These are phyloP conservation scores for Drosophila busckii DNA, from an alignment of 1,140 invertebrate genomes.

Conservation along the genomic window DNA sequence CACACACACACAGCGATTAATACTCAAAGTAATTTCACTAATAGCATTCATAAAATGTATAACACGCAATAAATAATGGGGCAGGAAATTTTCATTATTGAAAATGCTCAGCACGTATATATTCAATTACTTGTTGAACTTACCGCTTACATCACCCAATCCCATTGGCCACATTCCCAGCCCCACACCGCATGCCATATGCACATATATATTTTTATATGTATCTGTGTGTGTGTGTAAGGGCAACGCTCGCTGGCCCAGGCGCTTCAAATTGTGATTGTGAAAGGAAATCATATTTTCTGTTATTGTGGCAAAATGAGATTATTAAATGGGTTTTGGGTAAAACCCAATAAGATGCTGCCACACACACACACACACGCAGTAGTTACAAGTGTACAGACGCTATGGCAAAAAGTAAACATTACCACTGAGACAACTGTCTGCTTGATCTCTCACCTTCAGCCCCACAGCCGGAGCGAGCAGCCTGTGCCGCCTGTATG, in stretches of 20 bases:
- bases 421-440: constrained; percentile 60
- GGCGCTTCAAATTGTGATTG: constrained; percentile 44
- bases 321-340: constrained; percentile 78
- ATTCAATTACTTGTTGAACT: constrained; percentile 78
- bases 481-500: too few relatives aligned
- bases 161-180: not conserved
- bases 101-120: constrained; percentile 62
- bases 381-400: constrained; percentile 32
- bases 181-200: not conserved
- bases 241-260: constrained; percentile 27
- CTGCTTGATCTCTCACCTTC: constrained; percentile 9
- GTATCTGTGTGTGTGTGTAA: not conserved
- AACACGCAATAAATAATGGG: constrained; percentile 76
- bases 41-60: constrained; percentile 76
- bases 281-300: constrained; percentile 72
- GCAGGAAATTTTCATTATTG: constrained; percentile 49
- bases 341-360: constrained; percentile 64
- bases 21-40: constrained; percentile 71
- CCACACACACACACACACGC: too few relatives aligned
- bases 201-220: not conserved
- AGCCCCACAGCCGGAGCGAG: too few relatives aligned
- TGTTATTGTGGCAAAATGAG: constrained; percentile 78
- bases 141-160: constrained; percentile 26
- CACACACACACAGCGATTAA: constrained; percentile 14
- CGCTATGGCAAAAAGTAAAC: constrained; percentile 62